phyloP scores from a whole-genome alignment of 1,140 invertebrate genomes.

The Eciton burchellii region DNA sequence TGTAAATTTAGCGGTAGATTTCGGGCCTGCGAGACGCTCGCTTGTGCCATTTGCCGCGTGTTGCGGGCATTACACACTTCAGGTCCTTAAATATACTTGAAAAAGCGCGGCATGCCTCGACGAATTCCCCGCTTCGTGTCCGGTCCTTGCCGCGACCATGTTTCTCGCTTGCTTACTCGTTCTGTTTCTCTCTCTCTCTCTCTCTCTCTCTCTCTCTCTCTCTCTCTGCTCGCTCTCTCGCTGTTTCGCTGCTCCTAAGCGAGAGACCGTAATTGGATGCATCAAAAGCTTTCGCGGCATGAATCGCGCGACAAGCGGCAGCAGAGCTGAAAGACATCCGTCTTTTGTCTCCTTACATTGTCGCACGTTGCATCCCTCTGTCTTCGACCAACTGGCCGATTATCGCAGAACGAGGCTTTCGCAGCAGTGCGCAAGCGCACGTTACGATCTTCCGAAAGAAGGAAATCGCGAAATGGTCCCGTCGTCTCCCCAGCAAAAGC shows the following conservation, averaged over 20 bases:
- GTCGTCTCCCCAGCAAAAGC: conserved; percentile 21
- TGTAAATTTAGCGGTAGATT: conserved; percentile 77
- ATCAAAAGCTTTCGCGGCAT: not conserved
- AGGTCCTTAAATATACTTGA: conserved; percentile 40
- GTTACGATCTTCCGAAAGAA: conserved; percentile 12
- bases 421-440: not conserved
- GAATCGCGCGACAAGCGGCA: too few relatives aligned
- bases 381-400: not conserved
- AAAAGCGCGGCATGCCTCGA: conserved; percentile 9
- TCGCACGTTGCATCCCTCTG: too few relatives aligned
- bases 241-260: not conserved
- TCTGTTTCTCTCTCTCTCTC: not conserved
- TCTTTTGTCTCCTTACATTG: not conserved
- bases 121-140: conserved; percentile 11
- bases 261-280: conserved; percentile 23
- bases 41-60: conserved; percentile 75
- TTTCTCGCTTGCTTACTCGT: conserved; percentile 17
- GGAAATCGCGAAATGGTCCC: too few relatives aligned
- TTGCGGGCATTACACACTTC: conserved; percentile 47
- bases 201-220: not conserved
- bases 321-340: not conserved
- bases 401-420: not conserved
- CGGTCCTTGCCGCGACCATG: not conserved
- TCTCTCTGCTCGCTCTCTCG: not conserved
- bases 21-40: conserved; percentile 68